A percentile compares a stretch with the other conserved stretches of the same genome.
These are phyloP conservation scores for Aphis gossypii DNA, from an alignment of 1,140 invertebrate species.

Conservation along the genomic window DNA sequence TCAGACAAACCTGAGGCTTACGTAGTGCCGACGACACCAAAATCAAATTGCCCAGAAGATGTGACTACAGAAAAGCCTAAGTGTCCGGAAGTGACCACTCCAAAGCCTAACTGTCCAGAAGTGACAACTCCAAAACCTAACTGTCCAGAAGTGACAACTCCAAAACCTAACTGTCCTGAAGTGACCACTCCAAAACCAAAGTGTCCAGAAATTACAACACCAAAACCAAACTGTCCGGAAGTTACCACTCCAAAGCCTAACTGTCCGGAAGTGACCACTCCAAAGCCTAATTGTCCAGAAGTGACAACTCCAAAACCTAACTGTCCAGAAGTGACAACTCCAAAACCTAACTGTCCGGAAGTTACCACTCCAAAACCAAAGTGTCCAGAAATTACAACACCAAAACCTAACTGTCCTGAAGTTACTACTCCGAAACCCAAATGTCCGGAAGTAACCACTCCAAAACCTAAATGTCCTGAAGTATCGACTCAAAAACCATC, in stretches of 20 bases:
- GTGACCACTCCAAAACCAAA: neutral
- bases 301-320: neutral
- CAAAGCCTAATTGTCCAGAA: neutral
- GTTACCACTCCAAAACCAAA: neutral
- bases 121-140: neutral
- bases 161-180: neutral
- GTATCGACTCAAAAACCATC: neutral
- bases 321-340: neutral
- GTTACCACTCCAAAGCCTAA: neutral
- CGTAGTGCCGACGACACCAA: neutral
- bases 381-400: neutral
- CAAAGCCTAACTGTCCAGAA: no score
- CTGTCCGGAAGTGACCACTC: neutral
- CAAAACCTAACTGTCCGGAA: neutral
- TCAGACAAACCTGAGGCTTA: neutral
- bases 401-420: neutral
- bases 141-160: neutral
- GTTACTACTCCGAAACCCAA: neutral
- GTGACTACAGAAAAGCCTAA: no score
- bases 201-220: neutral
- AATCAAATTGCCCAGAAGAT: neutral
- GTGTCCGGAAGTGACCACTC: no score
- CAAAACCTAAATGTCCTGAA: neutral
- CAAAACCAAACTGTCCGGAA: neutral
- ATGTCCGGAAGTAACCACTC: neutral